Conservation (phyloP, 92 coral and sea anemone species). For the Galaxea fascicularis region DNA sequence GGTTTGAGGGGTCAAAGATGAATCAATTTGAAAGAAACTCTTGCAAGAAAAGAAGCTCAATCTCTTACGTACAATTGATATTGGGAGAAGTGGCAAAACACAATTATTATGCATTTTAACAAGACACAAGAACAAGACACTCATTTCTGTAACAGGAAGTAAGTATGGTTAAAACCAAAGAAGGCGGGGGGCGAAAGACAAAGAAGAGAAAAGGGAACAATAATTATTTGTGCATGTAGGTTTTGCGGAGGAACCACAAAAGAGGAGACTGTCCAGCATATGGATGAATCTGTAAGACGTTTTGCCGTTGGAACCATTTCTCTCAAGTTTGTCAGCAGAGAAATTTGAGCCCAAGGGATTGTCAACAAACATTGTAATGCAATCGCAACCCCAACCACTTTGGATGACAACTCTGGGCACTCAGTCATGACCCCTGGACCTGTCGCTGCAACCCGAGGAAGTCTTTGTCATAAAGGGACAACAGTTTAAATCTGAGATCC, state of each 20-base stretch:
- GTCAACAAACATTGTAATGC: neutral
- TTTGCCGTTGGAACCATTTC: conserved; percentile 16
- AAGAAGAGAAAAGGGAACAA: neutral
- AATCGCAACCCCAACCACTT: neutral
- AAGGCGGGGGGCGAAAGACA: neutral
- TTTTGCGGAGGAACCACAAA: conserved; percentile 40
- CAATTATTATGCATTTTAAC: conserved; percentile 21
- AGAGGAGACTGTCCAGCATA: conserved; percentile 40
- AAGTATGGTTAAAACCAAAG: neutral
- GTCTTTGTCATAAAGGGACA: too few species aligned
- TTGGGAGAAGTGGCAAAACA: conserved; percentile 41
- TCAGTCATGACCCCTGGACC: too few species aligned
- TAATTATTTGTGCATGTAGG: neutral
- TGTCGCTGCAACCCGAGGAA: too few species aligned
- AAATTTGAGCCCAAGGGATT: conserved; percentile 29
- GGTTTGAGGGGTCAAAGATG: conserved; percentile 39
- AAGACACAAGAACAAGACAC: conserved; percentile 27
- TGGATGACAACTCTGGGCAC: too few species aligned
- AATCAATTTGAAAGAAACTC: conserved; percentile 29
- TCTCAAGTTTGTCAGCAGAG: neutral
- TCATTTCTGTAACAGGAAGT: neutral
- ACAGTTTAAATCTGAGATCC: neutral
- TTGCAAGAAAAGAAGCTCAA: conserved; percentile 44
- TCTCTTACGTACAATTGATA: conserved; percentile 27
- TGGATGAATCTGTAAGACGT: conserved; percentile 27